Conservation (phyloP, 2,113 vertebrate genomes). For the Psittacus erithacus region DNA sequence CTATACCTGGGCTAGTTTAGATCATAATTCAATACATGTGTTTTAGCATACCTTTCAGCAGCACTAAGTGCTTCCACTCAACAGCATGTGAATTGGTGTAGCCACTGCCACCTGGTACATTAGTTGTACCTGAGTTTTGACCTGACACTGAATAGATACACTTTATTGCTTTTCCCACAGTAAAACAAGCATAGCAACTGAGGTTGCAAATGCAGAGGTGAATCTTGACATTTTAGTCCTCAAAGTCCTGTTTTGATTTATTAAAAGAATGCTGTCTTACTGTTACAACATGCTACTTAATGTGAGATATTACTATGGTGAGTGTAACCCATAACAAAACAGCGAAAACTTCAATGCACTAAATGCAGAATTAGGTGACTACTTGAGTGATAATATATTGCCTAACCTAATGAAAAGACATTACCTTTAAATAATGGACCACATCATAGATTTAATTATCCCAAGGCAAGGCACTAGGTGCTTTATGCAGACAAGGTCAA, state of each 20-base stretch:
- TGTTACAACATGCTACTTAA: background rate
- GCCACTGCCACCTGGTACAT: background rate
- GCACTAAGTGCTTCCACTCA: background rate
- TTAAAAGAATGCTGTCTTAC: background rate
- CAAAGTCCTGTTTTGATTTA: background rate
- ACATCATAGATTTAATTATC: slow-evolving; percentile 76
- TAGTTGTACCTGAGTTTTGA: background rate
- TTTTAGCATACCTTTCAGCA: background rate
- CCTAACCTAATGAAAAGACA: slow-evolving; percentile 72
- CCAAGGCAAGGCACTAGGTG: slow-evolving; percentile 60
- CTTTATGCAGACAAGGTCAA: slow-evolving; percentile 75
- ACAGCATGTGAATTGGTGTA: background rate
- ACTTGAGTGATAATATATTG: slow-evolving; percentile 69
- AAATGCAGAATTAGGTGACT: slow-evolving; percentile 56
- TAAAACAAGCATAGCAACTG: background rate
- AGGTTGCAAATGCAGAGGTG: background rate
- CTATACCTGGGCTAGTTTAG: background rate
- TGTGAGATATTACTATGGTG: background rate
- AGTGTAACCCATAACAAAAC: slow-evolving; percentile 26
- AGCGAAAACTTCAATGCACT: slow-evolving; percentile 15
- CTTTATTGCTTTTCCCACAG: background rate
- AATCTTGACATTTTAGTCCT: background rate
- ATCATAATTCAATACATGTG: background rate
- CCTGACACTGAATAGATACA: background rate
- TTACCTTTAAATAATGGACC: slow-evolving; percentile 74